Conservation (phyloP, 2,888 invertebrate species). For the Melinaea marsaeus region DNA sequence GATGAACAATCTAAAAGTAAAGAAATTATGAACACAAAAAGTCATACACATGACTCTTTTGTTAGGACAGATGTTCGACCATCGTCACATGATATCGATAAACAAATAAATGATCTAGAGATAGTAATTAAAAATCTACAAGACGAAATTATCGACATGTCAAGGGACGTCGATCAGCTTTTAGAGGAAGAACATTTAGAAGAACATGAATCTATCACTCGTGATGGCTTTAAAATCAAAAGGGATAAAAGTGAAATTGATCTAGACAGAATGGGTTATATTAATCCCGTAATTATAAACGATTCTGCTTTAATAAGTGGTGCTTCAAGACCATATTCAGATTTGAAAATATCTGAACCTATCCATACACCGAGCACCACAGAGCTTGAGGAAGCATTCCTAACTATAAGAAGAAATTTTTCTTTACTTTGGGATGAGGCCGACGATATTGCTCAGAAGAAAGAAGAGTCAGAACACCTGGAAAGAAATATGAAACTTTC, state of each 20-base stretch:
- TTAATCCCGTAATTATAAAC: constrained; percentile 18
- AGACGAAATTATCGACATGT: constrained; percentile 48
- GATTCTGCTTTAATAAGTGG: constrained; percentile 9
- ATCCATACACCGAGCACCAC: constrained; percentile 6
- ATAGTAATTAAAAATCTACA: constrained; percentile 47
- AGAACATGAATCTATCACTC: constrained; percentile 10
- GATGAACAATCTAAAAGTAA: constrained; percentile 31
- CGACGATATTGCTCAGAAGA: constrained; percentile 10
- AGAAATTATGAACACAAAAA: constrained; percentile 35
- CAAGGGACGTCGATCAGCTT: constrained; percentile 31
- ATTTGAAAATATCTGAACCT: background rate
- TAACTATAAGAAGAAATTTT: constrained; percentile 22
- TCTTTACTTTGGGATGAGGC: constrained; percentile 27
- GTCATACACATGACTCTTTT: constrained; percentile 35
- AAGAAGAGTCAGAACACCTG: background rate
- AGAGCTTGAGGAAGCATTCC: constrained; percentile 18
- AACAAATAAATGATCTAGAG: constrained; percentile 51
- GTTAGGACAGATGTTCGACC: constrained; percentile 22
- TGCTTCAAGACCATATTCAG: background rate
- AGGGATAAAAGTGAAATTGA: background rate
- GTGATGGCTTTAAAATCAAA: background rate
- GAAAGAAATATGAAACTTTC: constrained; percentile 9
- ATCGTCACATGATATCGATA: constrained; percentile 42
- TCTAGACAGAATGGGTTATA: constrained; percentile 10
- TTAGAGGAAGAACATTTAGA: constrained; percentile 10